Base-by-base conservation (phyloP, 37 sponge, comb jelly and placozoan species). In the Spongilla lacustris region DNA sequence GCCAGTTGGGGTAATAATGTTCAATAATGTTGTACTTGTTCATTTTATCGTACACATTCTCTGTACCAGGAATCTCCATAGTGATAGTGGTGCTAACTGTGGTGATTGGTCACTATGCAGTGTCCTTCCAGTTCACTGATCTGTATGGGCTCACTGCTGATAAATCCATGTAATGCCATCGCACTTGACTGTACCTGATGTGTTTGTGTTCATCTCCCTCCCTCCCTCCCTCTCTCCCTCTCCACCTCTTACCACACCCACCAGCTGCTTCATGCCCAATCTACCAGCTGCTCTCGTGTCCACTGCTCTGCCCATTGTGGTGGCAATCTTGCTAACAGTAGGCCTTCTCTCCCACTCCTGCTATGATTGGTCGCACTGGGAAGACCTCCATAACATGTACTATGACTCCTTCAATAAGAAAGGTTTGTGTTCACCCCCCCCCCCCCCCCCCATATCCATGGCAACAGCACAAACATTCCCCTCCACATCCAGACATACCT, bases 211-310 rank as follows among this genome's bases (percentile, higher is more conserved):
- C 6, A 41, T 41, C 6, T 41, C 41, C 6, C 41, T 6, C 3
- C 6, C 41, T 41, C 6, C 6, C 25, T 24, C 0, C 28, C 2
- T 24, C 73, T 25, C 25, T 2, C 73, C 32, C 73, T 24, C 0
- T 25, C 41, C 41, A 41, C 41, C 6, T 41, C 41, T 41, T 6
- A 41, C 24, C 58, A 58, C 58, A 58, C 58, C 4, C 21, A 58
- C 58, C 79, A 94, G 94, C 27, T 94, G 94, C 74, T 94, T 84
- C 84, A 87, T 90, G 72, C 94, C 94, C 5, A n/a, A 67, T 8
- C n/a, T 83, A 50, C 81, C 81, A 27, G 79, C 79, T 25, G 90
- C 83, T 1, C 81, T 87, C 10, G 69, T 90, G 21, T 87, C 88
- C 50, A 88, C 89, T 36, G 84, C 71, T 12, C 81, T 87, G 9